These are phyloP conservation scores for Ischnus inquisitorius DNA, from an alignment of 2,888 invertebrate genomes.

Conservation along the genomic window DNA sequence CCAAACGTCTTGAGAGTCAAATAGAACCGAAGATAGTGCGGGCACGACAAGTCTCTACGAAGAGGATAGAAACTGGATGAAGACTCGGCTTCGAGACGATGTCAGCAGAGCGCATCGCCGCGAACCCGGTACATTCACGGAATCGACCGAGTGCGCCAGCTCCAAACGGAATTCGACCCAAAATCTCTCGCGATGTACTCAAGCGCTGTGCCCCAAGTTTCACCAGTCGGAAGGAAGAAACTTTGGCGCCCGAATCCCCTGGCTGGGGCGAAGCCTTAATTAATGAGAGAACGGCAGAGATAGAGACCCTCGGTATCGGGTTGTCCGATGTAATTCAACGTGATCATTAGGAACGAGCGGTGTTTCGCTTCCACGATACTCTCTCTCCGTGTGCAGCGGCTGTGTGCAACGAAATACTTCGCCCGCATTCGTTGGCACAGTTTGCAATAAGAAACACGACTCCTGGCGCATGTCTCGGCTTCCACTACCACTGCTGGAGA, in stretches of 20 bases:
- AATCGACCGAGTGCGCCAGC: neutral
- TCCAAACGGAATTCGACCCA: slow-evolving; percentile 52
- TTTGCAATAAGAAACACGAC: slow-evolving; percentile 55
- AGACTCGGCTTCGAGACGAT: slow-evolving; percentile 26
- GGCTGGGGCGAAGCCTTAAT: slow-evolving; percentile 49
- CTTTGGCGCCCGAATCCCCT: slow-evolving; percentile 55
- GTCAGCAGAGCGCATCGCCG: neutral
- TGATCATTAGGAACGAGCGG: slow-evolving; percentile 65
- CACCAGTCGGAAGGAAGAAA: slow-evolving; percentile 54
- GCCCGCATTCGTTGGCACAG: slow-evolving; percentile 47
- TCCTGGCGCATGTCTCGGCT: slow-evolving; percentile 23
- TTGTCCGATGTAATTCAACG: slow-evolving; percentile 68
- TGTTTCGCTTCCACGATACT: slow-evolving; percentile 46
- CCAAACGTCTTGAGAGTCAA: neutral
- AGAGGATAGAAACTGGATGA: slow-evolving; percentile 4
- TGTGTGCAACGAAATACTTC: slow-evolving; percentile 24
- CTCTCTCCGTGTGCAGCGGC: slow-evolving; percentile 18
- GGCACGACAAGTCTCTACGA: neutral
- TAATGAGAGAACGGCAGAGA: slow-evolving; percentile 59
- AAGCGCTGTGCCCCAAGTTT: slow-evolving; percentile 46
- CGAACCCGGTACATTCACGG: neutral
- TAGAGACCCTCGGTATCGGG: slow-evolving; percentile 55
- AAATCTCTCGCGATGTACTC: slow-evolving; percentile 53
- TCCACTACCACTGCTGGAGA: slow-evolving; percentile 11
- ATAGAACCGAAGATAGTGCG: neutral